Conservation (phyloP, 1,140 invertebrate species). For the Sinella curviseta region DNA sequence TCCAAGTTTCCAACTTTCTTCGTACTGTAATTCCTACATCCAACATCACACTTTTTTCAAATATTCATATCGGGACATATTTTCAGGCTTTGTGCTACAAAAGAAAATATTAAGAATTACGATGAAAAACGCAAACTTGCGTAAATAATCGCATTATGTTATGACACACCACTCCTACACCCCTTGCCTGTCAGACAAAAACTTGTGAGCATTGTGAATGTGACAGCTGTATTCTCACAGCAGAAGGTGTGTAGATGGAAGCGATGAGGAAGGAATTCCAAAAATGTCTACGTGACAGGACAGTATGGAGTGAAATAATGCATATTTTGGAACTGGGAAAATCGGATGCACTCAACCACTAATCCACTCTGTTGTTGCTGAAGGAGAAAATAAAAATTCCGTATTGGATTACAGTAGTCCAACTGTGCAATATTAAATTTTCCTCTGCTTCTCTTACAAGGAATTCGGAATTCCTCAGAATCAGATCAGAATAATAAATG, state of each 20-base stretch:
- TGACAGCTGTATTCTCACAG: conserved; percentile 23
- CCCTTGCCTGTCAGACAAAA: neutral
- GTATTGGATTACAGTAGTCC: neutral
- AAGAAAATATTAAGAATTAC: no score
- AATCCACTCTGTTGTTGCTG: neutral
- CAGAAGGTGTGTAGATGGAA: neutral
- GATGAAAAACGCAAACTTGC: no score
- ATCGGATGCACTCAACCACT: neutral
- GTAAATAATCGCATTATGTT: conserved; percentile 22
- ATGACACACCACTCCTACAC: conserved; percentile 24
- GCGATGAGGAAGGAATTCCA: conserved; percentile 1
- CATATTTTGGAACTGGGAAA: no score
- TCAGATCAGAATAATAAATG: no score
- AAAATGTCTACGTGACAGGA: neutral
- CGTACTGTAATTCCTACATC: no score
- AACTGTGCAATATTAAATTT: neutral
- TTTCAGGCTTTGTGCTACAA: no score
- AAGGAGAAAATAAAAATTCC: neutral
- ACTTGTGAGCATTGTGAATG: no score
- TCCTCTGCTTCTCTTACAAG: neutral
- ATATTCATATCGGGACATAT: no score
- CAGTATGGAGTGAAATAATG: neutral
- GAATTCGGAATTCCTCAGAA: no score
- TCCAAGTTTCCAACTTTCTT: no score
- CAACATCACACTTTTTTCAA: no score